These are phyloP conservation scores for Andrena bicolor DNA, from an alignment of 2,888 invertebrate species.

Conservation along the genomic window DNA sequence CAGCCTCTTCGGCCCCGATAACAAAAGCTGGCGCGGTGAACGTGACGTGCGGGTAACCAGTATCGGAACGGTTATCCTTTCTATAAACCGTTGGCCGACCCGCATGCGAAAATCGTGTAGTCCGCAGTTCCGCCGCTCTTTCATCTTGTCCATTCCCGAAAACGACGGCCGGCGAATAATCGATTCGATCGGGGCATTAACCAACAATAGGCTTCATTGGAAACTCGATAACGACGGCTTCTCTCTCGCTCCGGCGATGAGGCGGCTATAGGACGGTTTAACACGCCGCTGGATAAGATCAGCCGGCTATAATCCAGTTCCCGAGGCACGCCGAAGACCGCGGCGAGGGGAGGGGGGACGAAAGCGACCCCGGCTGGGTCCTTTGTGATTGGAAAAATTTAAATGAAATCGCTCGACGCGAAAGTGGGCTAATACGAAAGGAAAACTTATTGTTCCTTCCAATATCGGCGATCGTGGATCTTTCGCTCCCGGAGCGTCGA, in stretches of 20 bases:
- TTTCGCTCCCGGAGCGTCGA: background rate
- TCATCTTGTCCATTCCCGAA: conserved; percentile 46
- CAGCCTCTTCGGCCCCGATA: conserved; percentile 34
- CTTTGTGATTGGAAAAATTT: conserved; percentile 47
- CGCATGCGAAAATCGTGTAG: conserved; percentile 58
- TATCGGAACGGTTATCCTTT: conserved; percentile 61
- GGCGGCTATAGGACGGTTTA: conserved; percentile 48
- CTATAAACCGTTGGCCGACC: conserved; percentile 48
- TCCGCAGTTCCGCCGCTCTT: conserved; percentile 54
- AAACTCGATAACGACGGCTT: conserved; percentile 68
- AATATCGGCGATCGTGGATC: background rate
- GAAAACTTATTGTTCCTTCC: conserved; percentile 28
- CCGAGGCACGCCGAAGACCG: conserved; percentile 31
- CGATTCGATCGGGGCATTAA: conserved; percentile 64
- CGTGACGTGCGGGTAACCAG: conserved; percentile 65
- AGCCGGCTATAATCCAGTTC: conserved; percentile 53
- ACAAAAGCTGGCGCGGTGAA: conserved; percentile 48
- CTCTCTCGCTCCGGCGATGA: conserved; percentile 62
- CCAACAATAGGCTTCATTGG: conserved; percentile 68
- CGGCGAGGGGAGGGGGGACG: background rate
- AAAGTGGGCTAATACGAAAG: conserved; percentile 33
- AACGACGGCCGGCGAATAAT: conserved; percentile 63
- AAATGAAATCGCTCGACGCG: conserved; percentile 28
- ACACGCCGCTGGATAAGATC: conserved; percentile 62
- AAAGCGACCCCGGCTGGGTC: conserved; percentile 6